Conservation (phyloP, 2,888 invertebrate genomes). For the Cotesia congregata region DNA sequence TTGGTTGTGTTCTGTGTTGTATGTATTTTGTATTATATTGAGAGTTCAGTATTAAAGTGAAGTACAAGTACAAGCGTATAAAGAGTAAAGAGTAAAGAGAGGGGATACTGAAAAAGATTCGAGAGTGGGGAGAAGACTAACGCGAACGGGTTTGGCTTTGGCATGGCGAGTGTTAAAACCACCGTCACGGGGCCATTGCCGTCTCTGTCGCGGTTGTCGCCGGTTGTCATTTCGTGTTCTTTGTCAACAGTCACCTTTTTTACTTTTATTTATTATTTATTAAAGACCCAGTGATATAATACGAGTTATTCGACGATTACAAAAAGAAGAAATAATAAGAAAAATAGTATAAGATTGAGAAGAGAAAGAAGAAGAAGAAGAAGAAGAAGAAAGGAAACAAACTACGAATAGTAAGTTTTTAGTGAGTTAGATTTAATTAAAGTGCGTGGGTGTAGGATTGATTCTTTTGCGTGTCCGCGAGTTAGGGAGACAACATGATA, state of each 20-base stretch:
- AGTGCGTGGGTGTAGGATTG: slow-evolving; percentile 23
- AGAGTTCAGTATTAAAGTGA: not conserved
- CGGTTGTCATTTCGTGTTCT: not conserved
- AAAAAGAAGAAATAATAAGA: not conserved
- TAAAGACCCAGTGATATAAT: not conserved
- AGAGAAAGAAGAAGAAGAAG: not conserved
- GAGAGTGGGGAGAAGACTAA: slow-evolving; percentile 46
- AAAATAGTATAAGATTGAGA: not conserved
- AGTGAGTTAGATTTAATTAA: slow-evolving; percentile 20
- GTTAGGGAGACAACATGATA: not conserved
- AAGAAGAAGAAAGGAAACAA: not conserved
- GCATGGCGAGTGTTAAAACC: slow-evolving; percentile 61
- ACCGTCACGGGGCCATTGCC: slow-evolving; percentile 65
- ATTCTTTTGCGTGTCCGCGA: slow-evolving; percentile 25
- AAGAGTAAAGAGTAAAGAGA: slow-evolving; percentile 4
- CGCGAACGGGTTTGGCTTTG: slow-evolving; percentile 58
- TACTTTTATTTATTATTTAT: not conserved
- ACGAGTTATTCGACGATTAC: not conserved
- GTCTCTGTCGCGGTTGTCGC: slow-evolving; percentile 50
- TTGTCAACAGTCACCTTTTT: not conserved
- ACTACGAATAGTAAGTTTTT: not conserved
- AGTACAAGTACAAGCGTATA: slow-evolving; percentile 13
- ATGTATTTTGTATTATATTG: not conserved
- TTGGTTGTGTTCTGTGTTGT: not conserved
- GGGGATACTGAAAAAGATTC: slow-evolving; percentile 36